phyloP scores from a whole-genome alignment of 2,888 invertebrate species.

The Drosophila aldrichi region DNA sequence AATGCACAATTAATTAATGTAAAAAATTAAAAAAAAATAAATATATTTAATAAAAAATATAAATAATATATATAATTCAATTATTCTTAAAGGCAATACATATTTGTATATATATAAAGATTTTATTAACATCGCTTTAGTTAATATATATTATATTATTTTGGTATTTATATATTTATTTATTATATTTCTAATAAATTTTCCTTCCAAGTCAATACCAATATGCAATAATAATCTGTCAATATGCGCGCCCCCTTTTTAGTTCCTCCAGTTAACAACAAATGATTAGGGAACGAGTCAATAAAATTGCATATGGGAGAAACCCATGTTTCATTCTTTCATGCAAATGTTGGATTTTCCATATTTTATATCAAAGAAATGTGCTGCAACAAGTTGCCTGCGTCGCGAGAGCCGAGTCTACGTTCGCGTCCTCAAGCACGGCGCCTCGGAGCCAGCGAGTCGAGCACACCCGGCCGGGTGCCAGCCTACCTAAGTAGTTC shows the following conservation, averaged over 20 bases:
- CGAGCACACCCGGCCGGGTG: conserved; percentile 28
- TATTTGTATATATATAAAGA: no score
- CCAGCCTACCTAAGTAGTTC: conserved; percentile 70
- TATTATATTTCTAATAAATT: background rate
- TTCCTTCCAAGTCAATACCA: background rate
- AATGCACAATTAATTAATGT: no score
- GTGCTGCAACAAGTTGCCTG: conserved; percentile 62
- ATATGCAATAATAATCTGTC: conserved; percentile 1
- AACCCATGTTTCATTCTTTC: conserved; percentile 66
- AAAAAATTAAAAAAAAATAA: no score
- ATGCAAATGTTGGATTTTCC: conserved; percentile 73
- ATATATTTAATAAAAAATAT: no score
- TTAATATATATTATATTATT: no score
- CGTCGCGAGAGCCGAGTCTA: background rate
- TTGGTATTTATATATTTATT: no score
- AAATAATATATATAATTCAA: no score
- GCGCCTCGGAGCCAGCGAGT: conserved; percentile 29
- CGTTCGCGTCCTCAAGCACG: conserved; percentile 25
- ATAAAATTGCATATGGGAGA: conserved; percentile 64
- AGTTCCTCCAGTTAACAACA: conserved; percentile 13
- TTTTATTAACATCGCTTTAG: no score
- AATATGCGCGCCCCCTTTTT: conserved; percentile 38
- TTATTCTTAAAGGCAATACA: no score
- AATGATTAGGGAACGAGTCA: conserved; percentile 28
- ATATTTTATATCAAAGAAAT: conserved; percentile 73